Evolutionary conservation across 1,140 invertebrate genomes (phyloP).

Genomic region (Drosophila ercepeae): DNA sequence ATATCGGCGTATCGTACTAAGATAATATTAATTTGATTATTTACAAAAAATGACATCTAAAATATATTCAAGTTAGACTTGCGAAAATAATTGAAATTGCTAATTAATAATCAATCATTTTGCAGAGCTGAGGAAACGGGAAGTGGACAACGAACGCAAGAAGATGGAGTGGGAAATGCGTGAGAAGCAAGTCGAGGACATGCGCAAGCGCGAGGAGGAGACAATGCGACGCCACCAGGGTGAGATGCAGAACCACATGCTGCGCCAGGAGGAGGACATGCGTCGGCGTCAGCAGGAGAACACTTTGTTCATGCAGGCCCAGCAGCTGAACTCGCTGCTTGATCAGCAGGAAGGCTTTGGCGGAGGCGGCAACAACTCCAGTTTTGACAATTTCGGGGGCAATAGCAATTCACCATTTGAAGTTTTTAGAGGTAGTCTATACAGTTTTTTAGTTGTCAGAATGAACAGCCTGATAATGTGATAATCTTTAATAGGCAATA

Average conservation of each 20-base stretch:
- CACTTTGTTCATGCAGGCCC: slow-evolving; percentile 90
- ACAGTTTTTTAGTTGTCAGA: neutral
- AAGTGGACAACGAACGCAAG: slow-evolving; percentile 93
- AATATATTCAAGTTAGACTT: too few relatives aligned
- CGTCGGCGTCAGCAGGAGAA: slow-evolving; percentile 92
- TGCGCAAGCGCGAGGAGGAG: slow-evolving; percentile 90
- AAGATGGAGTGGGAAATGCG: slow-evolving; percentile 95
- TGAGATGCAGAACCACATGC: slow-evolving; percentile 90
- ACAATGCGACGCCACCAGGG: slow-evolving; percentile 89
- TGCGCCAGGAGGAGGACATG: slow-evolving; percentile 92
- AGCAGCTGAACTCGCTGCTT: slow-evolving; percentile 86
- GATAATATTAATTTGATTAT: too few relatives aligned
- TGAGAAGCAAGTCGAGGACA: slow-evolving; percentile 92
- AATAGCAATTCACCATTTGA: slow-evolving; percentile 77
- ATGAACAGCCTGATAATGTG: neutral
- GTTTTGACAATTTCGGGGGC: slow-evolving; percentile 73
- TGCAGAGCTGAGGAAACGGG: slow-evolving; percentile 91
- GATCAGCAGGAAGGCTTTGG: slow-evolving; percentile 85
- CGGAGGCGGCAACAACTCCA: slow-evolving; percentile 52
- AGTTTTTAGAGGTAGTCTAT: slow-evolving; percentile 65
- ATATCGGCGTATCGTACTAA: too few relatives aligned
- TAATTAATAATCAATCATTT: neutral
- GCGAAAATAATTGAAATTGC: too few relatives aligned
- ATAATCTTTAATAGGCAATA: slow-evolving; percentile 13
- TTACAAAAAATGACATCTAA: too few relatives aligned